Percentiles rank a stretch among this genome's conserved stretches.
Conservation (phyloP, 2,888 invertebrate genomes). For the Hybos culiciformis region DNA sequence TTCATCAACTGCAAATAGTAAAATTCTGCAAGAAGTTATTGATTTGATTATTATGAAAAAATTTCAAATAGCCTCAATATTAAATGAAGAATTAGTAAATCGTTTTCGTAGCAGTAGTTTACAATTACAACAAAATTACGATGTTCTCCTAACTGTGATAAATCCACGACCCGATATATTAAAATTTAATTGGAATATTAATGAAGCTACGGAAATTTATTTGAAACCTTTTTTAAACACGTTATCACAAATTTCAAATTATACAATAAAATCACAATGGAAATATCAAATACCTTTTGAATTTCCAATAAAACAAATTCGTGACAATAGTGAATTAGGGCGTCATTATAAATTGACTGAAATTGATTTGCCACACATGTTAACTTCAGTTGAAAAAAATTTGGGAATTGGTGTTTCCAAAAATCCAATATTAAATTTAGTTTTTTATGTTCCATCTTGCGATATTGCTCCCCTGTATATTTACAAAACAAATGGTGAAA, state of each 20-base stretch:
- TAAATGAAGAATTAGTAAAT: constrained; percentile 19
- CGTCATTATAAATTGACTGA: constrained; percentile 51
- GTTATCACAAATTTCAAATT: constrained; percentile 56
- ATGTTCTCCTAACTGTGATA: constrained; percentile 68
- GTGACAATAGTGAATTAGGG: constrained; percentile 36
- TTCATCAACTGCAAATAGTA: not conserved
- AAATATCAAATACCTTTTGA: constrained; percentile 68
- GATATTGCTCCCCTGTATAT: constrained; percentile 53
- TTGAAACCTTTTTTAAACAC: constrained; percentile 61
- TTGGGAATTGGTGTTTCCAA: constrained; percentile 42
- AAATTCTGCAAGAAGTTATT: not conserved
- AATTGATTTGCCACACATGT: constrained; percentile 62
- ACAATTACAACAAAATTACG: constrained; percentile 50
- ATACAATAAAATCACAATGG: constrained; percentile 79
- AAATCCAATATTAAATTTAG: not conserved
- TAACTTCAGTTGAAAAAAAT: constrained; percentile 77
- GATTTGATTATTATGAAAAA: not conserved
- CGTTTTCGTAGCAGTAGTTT: constrained; percentile 30
- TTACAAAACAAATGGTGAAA: constrained; percentile 9
- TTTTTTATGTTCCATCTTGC: constrained; percentile 62
- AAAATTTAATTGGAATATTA: constrained; percentile 53
- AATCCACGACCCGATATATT: constrained; percentile 66
- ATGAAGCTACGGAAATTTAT: constrained; percentile 56
- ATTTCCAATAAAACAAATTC: constrained; percentile 52
- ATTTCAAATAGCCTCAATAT: not conserved